A percentile compares a stretch with the other conserved stretches of the same genome.
These are phyloP conservation scores for Caranx melampygus DNA, from an alignment of 2,113 vertebrate genomes.

Conservation along the genomic window DNA sequence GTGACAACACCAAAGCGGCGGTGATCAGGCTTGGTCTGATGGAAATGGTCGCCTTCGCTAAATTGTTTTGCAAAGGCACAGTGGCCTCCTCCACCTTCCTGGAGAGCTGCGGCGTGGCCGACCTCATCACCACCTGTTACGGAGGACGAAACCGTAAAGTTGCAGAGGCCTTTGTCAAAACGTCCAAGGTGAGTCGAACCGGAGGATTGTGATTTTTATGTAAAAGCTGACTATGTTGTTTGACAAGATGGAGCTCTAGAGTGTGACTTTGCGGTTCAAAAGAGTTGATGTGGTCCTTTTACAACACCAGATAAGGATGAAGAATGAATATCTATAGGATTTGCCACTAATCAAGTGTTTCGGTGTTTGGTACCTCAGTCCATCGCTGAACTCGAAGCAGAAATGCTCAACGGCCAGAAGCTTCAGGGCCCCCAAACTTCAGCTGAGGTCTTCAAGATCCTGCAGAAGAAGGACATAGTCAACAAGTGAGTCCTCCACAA, in stretches of 20 bases:
- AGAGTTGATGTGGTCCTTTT: no score
- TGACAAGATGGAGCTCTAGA: no score
- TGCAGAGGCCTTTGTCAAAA: slow-evolving; percentile 87
- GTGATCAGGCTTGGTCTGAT: slow-evolving; percentile 91
- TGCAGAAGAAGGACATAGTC: slow-evolving; percentile 72
- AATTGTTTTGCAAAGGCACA: slow-evolving; percentile 84
- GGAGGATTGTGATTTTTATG: not conserved
- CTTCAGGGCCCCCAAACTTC: slow-evolving; percentile 90
- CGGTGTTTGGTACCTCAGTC: slow-evolving; percentile 75
- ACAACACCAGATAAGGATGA: no score
- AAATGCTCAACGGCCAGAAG: slow-evolving; percentile 93
- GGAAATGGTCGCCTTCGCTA: slow-evolving; percentile 92
- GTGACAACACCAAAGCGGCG: slow-evolving; percentile 92
- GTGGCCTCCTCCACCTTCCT: slow-evolving; percentile 86
- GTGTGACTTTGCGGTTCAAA: not conserved
- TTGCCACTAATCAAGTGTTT: not conserved
- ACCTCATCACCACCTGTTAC: slow-evolving; percentile 92
- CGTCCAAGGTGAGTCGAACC: slow-evolving; percentile 83
- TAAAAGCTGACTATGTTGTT: no score
- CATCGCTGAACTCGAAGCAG: slow-evolving; percentile 87
- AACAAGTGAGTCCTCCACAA: slow-evolving; percentile 78
- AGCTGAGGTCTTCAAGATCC: slow-evolving; percentile 78
- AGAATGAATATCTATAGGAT: not conserved
- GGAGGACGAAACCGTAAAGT: slow-evolving; percentile 90
- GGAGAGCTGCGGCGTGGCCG: slow-evolving; percentile 91